phyloP scores from a whole-genome alignment of 1,140 invertebrate species.

The Diprion similis region DNA sequence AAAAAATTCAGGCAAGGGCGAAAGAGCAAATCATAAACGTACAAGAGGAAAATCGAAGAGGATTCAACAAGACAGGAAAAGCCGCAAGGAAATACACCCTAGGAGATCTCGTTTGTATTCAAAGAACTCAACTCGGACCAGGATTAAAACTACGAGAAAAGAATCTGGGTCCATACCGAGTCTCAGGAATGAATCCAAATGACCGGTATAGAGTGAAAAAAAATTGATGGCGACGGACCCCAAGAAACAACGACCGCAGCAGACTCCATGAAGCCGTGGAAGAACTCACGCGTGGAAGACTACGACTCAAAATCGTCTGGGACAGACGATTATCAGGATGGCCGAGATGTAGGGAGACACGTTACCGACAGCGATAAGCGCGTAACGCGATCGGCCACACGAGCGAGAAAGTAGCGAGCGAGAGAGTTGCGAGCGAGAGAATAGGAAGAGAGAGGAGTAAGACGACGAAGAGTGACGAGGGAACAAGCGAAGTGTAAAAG shows the following conservation, averaged over 20 bases:
- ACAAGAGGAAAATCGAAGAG: constrained; percentile 44
- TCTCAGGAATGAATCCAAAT: constrained; percentile 29
- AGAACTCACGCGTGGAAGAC: no score
- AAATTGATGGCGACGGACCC: constrained; percentile 17
- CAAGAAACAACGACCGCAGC: constrained; percentile 15
- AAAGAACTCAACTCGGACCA: constrained; percentile 45
- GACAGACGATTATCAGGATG: constrained; percentile 18
- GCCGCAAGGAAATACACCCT: constrained; percentile 32
- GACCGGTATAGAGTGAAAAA: constrained; percentile 32
- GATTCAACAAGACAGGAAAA: constrained; percentile 42
- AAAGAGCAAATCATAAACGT: constrained; percentile 43
- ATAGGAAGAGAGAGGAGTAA: no score
- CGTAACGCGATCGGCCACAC: no score
- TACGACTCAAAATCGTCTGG: background rate
- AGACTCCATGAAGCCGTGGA: constrained; percentile 23
- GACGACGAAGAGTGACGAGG: no score
- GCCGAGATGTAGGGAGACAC: constrained; percentile 18
- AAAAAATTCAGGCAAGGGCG: constrained; percentile 19
- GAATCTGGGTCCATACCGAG: constrained; percentile 46
- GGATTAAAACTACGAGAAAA: constrained; percentile 44
- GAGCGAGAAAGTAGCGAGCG: no score
- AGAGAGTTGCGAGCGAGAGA: no score
- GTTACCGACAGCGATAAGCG: no score
- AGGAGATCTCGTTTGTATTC: constrained; percentile 50
- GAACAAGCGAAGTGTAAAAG: no score